Percentiles rank a stretch among this genome's conserved stretches.
These are phyloP conservation scores for Gasterosteus aculeatus DNA, from an alignment of 2,113 vertebrate genomes.

Conservation along the genomic window DNA sequence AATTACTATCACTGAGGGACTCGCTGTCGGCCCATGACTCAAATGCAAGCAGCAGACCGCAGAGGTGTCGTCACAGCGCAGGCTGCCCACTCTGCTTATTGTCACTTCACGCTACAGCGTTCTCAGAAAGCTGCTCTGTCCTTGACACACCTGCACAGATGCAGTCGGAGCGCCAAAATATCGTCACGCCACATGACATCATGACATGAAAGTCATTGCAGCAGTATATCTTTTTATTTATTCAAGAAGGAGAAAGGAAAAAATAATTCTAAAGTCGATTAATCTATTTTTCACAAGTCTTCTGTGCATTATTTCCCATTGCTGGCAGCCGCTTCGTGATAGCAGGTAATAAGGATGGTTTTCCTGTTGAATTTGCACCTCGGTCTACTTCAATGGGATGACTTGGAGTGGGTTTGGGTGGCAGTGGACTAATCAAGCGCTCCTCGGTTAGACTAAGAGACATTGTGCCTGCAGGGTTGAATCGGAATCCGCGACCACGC, in stretches of 20 bases:
- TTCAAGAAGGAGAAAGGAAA: not conserved
- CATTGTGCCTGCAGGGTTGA: not conserved
- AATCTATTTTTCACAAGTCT: conserved; percentile 1
- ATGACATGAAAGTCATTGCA: conserved; percentile 41
- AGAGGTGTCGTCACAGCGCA: conserved; percentile 64
- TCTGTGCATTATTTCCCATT: conserved; percentile 1
- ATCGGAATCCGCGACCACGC: not conserved
- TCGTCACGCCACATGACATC: conserved; percentile 23
- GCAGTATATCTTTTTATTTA: not conserved
- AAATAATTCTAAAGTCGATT: not conserved
- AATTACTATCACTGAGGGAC: conserved; percentile 50
- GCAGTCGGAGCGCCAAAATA: not conserved
- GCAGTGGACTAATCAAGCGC: conserved; percentile 11
- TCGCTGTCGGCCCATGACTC: conserved; percentile 43
- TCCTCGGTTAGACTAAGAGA: not conserved
- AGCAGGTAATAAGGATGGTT: conserved; percentile 1
- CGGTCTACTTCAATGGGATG: not conserved
- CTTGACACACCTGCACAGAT: conserved; percentile 36
- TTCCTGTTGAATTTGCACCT: conserved; percentile 14
- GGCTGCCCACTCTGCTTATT: conserved; percentile 53
- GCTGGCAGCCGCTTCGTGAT: conserved; percentile 3
- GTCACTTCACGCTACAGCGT: conserved; percentile 60
- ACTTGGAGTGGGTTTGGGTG: conserved; percentile 16
- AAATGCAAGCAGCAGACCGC: conserved; percentile 42
- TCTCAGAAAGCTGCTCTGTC: conserved; percentile 40